These are phyloP conservation scores for Prolemur simus DNA, from an alignment of 2,113 vertebrate genomes.

Conservation along the genomic window DNA sequence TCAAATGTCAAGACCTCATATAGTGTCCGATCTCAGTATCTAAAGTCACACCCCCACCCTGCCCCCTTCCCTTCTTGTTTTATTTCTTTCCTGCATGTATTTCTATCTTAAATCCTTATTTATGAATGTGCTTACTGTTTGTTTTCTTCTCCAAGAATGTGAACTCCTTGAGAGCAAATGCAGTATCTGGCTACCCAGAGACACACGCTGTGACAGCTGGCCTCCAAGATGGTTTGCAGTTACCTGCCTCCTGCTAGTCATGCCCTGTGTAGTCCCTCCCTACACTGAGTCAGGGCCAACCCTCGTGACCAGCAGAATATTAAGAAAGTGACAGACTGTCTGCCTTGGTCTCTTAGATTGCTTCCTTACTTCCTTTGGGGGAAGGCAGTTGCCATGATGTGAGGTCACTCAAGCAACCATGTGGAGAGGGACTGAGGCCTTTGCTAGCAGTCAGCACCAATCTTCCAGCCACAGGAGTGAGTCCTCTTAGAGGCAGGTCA, in stretches of 20 bases:
- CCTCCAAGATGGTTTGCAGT: background rate
- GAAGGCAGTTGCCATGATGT: background rate
- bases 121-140: slow-evolving; percentile 15
- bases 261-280: background rate
- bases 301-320: background rate
- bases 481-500: background rate
- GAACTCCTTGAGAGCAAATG: background rate
- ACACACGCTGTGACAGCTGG: background rate
- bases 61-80: background rate
- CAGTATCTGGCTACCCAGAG: background rate
- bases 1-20: background rate
- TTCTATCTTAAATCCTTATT: background rate
- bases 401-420: background rate
- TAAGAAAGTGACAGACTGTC: background rate
- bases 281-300: background rate
- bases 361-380: background rate
- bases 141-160: background rate
- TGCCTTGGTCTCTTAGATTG: background rate
- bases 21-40: background rate
- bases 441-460: background rate
- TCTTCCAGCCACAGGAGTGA: background rate
- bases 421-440: background rate
- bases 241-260: background rate
- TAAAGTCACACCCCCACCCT: background rate
- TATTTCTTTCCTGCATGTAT: background rate